A percentile compares a stretch with the other conserved stretches of the same genome.
These are phyloP conservation scores for Dufourea novaeangliae DNA, from an alignment of 1,140 invertebrate genomes.

Conservation along the genomic window DNA sequence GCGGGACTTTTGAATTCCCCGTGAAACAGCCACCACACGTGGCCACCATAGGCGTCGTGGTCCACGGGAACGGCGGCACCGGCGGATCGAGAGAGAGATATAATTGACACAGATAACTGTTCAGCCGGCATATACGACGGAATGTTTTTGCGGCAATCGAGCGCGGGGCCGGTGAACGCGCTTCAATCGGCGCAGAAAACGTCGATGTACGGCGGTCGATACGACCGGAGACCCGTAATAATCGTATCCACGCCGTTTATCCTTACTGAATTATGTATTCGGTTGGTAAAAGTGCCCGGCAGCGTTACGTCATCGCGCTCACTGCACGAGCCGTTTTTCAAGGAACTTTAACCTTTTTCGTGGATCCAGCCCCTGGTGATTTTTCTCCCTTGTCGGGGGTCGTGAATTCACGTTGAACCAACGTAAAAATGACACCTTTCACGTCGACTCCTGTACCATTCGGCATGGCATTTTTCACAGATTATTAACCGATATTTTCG, in stretches of 20 bases:
- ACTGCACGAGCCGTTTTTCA: background rate
- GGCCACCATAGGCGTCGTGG: background rate
- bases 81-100: too few species aligned
- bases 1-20: background rate
- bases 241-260: background rate
- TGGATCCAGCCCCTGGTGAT: background rate
- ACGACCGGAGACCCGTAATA: background rate
- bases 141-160: constrained; percentile 42
- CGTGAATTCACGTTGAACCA: background rate
- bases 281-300: background rate
- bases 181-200: background rate
- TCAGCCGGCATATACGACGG: background rate
- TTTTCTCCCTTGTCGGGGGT: too few species aligned
- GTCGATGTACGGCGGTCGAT: background rate
- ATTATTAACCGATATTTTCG: background rate
- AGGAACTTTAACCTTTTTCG: constrained; percentile 14
- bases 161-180: constrained; percentile 10
- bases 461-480: background rate
- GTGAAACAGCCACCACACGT: constrained; percentile 5
- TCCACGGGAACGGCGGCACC: background rate
- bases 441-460: background rate
- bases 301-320: background rate
- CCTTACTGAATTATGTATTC: background rate
- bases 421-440: background rate
- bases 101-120: constrained; percentile 48